Evolutionary conservation across 1,140 invertebrate genomes (phyloP), one percentile per base, ranked within the genome.

Genomic region (Saccostrea cuccullata): DNA sequence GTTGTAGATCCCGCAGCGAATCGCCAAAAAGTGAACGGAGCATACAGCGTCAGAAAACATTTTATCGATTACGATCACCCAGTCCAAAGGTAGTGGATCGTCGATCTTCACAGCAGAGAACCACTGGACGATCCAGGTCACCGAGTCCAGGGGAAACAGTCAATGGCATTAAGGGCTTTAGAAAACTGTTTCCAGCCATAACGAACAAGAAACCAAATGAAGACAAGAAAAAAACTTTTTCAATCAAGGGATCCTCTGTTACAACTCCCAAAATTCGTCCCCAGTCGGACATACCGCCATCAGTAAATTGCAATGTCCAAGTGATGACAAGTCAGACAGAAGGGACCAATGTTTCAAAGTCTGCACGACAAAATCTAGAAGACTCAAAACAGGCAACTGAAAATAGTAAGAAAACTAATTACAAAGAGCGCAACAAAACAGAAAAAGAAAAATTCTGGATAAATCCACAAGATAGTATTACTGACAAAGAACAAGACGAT

Each of bases 101-200:
- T 40, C 12, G 82, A 83, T 23, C 82, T 13, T 83, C 82, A 23
- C n/a, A 83, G 36, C 40, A n/a, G 47, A 56, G 6, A 55, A 15
- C 23, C 12, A 23, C 70, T 30, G 15, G 8, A 15, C 70, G 11
- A 36, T 30, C 23, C 11, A 26, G 70, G 12, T 77, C 70, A 13
- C 30, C 70, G 2, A 30, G 23, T 5, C 70, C 70, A 13, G 55
- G 82, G 2, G 82, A 84, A 3, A 84, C 11, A 12, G 55, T 55
- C 4, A 84, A 55, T 9, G 82, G 82, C n/a, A 84, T 84, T 17
- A 84, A 84, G 82, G 82, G 82, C 1, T 84, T 84, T 15, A 56
- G 23, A 8, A 84, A 84, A 23, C 15, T 84, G 6, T 84, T 55
- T 84, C 82, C 82, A 12, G 82, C 82, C n/a, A 55, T 84, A 15